Evolutionary conservation across 2,797 vertebrate species (phyloP), one percentile per base, ranked within the genome.

Genomic region (Gymnodraco acuticeps): DNA sequence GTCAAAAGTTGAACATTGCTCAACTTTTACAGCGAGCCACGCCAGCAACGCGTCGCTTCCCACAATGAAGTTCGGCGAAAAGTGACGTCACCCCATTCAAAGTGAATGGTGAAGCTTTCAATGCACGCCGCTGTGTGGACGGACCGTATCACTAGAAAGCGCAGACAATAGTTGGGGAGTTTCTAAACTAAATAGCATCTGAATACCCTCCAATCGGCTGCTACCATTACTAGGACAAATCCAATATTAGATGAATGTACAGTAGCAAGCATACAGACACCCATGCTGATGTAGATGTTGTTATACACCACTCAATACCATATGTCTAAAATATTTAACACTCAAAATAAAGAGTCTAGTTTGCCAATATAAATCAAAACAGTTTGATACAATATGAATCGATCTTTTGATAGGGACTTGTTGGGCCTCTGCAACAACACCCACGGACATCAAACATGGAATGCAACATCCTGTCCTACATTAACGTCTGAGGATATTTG

Each of bases 401-500:
- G 27, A 19, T 50, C 17, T 0, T 50, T 53, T 53, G 10, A 27
- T 17, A 10, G 10, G 0, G 19, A 48, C 5, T 58, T 41, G 43
- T 42, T 3, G 9, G 3, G 13, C 42, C 42, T 56, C 13, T 47
- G n/a, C 33, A 81, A 59, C 20, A 19, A 20, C 42, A 33, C 23
- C 64, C 20, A 20, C 23, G 66, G 15, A 50, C 54, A 60, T 65
- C 33, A 59, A n/a, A 52, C 47, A 47, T 41, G 53, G 16, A 56
- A 68, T 38, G 1, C 8, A 42, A 48, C 11, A 71, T 66, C 41
- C 5, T 67, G 58, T 73, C 58, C 76, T 74, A 70, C 70, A 64
- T 84, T 76, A 68, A 74, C n/a, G 58, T 85, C 72, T 63, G 50
- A 82, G 70, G 33, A 20, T 45, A 73, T 86, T 81, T 82, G 52